phyloP scores from a whole-genome alignment of 2,797 vertebrate species.

The Enteromius thamalakanensis region DNA sequence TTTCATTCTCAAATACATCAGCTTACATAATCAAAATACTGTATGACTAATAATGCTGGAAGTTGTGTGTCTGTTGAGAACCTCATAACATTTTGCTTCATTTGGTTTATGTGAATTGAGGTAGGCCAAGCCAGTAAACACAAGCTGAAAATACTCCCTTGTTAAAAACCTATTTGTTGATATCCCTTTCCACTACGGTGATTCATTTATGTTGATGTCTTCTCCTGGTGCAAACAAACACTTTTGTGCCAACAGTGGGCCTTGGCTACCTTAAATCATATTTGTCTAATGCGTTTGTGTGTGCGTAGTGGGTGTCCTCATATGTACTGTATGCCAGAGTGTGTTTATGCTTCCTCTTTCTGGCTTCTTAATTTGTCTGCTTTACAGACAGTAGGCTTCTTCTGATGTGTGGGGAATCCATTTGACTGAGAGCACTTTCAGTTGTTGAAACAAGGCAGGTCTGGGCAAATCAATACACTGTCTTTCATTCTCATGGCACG shows the following conservation, averaged over 20 bases:
- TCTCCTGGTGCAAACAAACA: constrained; percentile 43
- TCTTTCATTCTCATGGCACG: constrained; percentile 63
- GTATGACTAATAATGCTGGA: not conserved
- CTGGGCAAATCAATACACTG: constrained; percentile 68
- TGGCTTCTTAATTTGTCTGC: constrained; percentile 63
- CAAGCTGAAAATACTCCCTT: constrained; percentile 40
- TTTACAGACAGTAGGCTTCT: constrained; percentile 59
- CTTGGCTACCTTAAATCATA: constrained; percentile 33
- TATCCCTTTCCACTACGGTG: constrained; percentile 20
- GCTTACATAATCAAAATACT: not conserved
- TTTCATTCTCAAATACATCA: not conserved
- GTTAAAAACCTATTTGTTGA: constrained; percentile 38
- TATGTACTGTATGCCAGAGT: constrained; percentile 42
- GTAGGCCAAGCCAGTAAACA: constrained; percentile 40
- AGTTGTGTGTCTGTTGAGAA: not conserved
- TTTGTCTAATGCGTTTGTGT: constrained; percentile 41
- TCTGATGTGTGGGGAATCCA: constrained; percentile 64
- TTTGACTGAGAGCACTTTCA: constrained; percentile 71
- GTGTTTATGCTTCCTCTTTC: constrained; percentile 54
- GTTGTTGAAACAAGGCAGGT: constrained; percentile 71
- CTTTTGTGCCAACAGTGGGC: constrained; percentile 35
- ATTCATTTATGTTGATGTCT: constrained; percentile 29
- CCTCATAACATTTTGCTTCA: constrained; percentile 31
- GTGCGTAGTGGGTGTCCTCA: constrained; percentile 28
- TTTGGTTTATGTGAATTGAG: constrained; percentile 21